Conservation (phyloP, 2,888 invertebrate species). For the Cryptophagus acutangulus region DNA sequence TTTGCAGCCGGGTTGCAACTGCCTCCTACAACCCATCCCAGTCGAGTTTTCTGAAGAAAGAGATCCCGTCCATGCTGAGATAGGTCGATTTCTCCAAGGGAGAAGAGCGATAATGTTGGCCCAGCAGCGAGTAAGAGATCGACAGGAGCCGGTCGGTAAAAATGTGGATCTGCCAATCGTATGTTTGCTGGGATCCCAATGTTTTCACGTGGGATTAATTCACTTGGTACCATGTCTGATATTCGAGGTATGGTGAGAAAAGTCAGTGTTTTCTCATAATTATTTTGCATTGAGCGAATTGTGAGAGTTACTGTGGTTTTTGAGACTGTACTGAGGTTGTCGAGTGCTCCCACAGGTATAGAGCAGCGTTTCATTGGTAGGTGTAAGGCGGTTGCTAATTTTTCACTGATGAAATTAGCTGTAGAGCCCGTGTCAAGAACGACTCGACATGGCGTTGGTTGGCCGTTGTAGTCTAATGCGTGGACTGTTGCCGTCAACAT, state of each 20-base stretch:
- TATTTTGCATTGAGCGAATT: neutral
- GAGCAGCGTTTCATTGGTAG: neutral
- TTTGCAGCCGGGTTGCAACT: neutral
- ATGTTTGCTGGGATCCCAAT: constrained; percentile 1
- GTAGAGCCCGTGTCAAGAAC: neutral
- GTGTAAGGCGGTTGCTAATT: neutral
- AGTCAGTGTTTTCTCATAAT: neutral
- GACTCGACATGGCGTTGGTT: no score
- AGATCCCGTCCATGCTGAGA: no score
- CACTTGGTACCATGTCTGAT: neutral
- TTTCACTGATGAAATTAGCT: neutral
- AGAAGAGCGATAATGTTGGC: neutral
- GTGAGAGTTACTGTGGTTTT: neutral
- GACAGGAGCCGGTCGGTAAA: neutral
- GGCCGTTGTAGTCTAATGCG: no score
- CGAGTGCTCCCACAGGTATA: neutral
- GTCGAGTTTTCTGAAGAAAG: constrained; percentile 2
- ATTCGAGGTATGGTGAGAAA: neutral
- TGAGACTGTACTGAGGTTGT: neutral
- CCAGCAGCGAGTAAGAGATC: neutral
- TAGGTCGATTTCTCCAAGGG: no score
- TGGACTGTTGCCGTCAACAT: neutral
- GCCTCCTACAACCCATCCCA: neutral
- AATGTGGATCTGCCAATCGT: neutral
- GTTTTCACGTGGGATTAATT: neutral